Conservation (phyloP, 2,888 invertebrate species). For the Chrysopilus asiliformis region DNA sequence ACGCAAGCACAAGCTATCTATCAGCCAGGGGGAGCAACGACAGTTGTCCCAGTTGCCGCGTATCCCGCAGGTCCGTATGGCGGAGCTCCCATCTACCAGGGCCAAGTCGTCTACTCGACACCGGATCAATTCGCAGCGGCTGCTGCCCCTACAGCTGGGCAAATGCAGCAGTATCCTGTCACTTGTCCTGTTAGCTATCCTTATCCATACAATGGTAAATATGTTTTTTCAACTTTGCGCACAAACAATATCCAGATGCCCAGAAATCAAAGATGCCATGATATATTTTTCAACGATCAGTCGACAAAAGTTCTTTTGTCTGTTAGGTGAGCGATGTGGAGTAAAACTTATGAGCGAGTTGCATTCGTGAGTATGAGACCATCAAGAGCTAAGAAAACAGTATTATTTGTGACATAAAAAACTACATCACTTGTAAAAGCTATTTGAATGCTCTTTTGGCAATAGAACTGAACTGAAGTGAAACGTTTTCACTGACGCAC, state of each 20-base stretch:
- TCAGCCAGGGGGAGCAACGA: slow-evolving; percentile 22
- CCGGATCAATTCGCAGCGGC: slow-evolving; percentile 26
- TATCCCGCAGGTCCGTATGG: slow-evolving; percentile 29
- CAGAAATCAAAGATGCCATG: too few relatives aligned
- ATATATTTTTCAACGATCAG: too few relatives aligned
- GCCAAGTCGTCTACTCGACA: slow-evolving; percentile 35
- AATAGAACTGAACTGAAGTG: too few relatives aligned
- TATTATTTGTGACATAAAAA: too few relatives aligned
- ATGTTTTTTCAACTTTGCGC: too few relatives aligned
- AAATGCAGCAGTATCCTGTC: slow-evolving; percentile 34
- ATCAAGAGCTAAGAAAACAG: too few relatives aligned
- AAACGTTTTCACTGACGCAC: too few relatives aligned
- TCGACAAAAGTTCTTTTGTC: not conserved
- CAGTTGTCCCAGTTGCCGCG: slow-evolving; percentile 28
- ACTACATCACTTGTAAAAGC: too few relatives aligned
- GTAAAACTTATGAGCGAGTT: too few relatives aligned
- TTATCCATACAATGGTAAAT: slow-evolving; percentile 32
- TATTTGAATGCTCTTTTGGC: too few relatives aligned
- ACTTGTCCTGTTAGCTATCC: slow-evolving; percentile 35
- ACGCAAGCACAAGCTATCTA: slow-evolving; percentile 29
- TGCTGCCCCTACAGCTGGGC: slow-evolving; percentile 21
- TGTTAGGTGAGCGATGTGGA: not conserved
- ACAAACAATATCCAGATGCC: too few relatives aligned
- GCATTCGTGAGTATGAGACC: too few relatives aligned
- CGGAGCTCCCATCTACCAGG: slow-evolving; percentile 31